Percentiles rank a stretch among this genome's conserved stretches.
These are phyloP conservation scores for Mergus octosetaceus DNA, from an alignment of 2,797 vertebrate species.

Conservation along the genomic window DNA sequence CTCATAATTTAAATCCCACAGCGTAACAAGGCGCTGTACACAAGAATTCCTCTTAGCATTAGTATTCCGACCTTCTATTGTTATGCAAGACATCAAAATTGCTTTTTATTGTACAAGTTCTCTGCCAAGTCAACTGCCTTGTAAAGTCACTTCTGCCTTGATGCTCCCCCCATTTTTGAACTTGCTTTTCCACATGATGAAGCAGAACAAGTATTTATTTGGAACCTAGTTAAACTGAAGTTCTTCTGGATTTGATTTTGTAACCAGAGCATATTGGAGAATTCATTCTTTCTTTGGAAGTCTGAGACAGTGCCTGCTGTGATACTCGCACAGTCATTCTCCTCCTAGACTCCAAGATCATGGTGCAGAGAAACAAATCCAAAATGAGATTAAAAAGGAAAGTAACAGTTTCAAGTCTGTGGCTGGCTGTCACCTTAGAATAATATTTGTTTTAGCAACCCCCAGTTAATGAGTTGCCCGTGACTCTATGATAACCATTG, in stretches of 20 bases:
- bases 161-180: not conserved
- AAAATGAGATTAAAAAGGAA: not conserved
- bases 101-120: not conserved
- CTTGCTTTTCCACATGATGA: not conserved
- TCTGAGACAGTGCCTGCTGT: not conserved
- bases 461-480: not conserved
- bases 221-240: not conserved
- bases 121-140: not conserved
- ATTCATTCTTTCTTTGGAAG: not conserved
- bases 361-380: not conserved
- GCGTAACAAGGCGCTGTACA: not conserved
- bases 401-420: not conserved
- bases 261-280: not conserved
- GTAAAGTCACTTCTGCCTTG: not conserved
- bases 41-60: not conserved
- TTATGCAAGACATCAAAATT: not conserved
- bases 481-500: not conserved
- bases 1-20: not conserved
- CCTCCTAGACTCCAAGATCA: not conserved
- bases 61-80: not conserved
- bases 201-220: not conserved
- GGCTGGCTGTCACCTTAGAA: not conserved
- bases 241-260: not conserved
- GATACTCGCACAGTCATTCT: not conserved
- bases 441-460: slow-evolving; percentile 23